Evolutionary conservation across 2,797 vertebrate genomes (phyloP).

Genomic region (Molossus molossus): DNA sequence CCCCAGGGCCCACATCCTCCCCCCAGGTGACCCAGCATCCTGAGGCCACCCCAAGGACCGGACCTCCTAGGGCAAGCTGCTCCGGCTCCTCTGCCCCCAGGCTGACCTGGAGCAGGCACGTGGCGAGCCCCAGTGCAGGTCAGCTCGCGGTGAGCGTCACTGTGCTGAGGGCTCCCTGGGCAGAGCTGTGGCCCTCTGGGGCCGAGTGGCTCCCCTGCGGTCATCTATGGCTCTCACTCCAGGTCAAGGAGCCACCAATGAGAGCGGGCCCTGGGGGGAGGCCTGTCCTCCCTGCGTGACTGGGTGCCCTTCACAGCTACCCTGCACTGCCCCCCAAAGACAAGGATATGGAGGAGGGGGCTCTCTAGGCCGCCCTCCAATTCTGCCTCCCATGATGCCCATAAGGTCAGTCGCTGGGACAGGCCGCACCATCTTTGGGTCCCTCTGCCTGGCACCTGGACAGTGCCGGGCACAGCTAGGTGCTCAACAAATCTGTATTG

Average conservation of each 20-base stretch:
- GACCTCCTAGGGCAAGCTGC: background rate
- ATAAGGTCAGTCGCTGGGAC: rapidly evolving
- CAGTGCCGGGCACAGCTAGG: background rate
- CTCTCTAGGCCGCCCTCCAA: too few relatives aligned
- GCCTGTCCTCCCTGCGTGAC: background rate
- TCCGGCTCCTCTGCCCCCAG: background rate
- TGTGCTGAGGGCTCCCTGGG: background rate
- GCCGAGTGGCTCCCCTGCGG: background rate
- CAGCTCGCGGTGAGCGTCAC: background rate
- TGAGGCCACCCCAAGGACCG: too few relatives aligned
- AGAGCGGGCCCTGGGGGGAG: background rate
- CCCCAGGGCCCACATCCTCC: background rate
- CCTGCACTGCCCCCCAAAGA: background rate
- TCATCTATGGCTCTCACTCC: background rate
- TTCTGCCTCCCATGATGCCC: background rate
- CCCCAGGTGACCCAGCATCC: background rate
- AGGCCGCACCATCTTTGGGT: background rate
- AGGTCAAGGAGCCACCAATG: background rate
- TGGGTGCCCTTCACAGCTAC: background rate
- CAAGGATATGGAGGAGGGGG: background rate
- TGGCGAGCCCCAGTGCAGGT: background rate
- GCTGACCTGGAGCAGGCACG: background rate
- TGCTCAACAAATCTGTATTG: background rate
- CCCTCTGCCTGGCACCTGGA: background rate
- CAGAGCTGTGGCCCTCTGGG: background rate